Percentiles rank a stretch among this genome's conserved stretches.
Conservation (phyloP, 2,113 vertebrate species). For the Argyrosomus japonicus region DNA sequence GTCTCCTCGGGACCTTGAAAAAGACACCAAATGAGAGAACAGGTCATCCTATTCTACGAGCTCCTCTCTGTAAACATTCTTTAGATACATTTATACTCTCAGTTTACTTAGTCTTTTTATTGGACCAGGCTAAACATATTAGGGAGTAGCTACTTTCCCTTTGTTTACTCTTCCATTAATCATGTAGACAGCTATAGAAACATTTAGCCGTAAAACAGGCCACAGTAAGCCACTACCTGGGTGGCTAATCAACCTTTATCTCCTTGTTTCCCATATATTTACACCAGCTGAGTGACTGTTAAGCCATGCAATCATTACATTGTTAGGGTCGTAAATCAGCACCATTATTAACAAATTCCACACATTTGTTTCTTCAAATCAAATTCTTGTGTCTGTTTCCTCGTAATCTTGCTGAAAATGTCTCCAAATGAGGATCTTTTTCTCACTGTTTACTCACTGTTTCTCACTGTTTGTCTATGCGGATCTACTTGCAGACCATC, state of each 20-base stretch:
- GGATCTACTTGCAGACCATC: background rate
- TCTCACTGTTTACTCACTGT: background rate
- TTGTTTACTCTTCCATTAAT: slow-evolving; percentile 36
- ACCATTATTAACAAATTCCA: slow-evolving; percentile 7
- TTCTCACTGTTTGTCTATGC: background rate
- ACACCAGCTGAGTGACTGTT: slow-evolving; percentile 18
- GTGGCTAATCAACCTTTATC: slow-evolving; percentile 34
- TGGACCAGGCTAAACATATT: slow-evolving; percentile 6
- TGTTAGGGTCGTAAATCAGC: slow-evolving; percentile 5
- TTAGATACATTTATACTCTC: background rate
- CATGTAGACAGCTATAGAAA: slow-evolving; percentile 29
- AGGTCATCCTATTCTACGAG: slow-evolving; percentile 29
- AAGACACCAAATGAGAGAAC: slow-evolving; percentile 38
- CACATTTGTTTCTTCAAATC: background rate
- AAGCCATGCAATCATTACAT: slow-evolving; percentile 1
- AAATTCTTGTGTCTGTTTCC: background rate
- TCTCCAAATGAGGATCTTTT: background rate
- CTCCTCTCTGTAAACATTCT: slow-evolving; percentile 33
- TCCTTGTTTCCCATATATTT: slow-evolving; percentile 13
- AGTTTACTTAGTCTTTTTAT: slow-evolving; percentile 1
- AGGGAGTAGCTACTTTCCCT: background rate
- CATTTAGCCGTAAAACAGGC: slow-evolving; percentile 18
- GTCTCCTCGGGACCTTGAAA: slow-evolving; percentile 54
- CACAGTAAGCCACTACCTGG: slow-evolving; percentile 36
- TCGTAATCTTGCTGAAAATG: background rate